These are phyloP conservation scores for Drosophila cognata DNA, from an alignment of 2,888 invertebrate genomes.

Conservation along the genomic window DNA sequence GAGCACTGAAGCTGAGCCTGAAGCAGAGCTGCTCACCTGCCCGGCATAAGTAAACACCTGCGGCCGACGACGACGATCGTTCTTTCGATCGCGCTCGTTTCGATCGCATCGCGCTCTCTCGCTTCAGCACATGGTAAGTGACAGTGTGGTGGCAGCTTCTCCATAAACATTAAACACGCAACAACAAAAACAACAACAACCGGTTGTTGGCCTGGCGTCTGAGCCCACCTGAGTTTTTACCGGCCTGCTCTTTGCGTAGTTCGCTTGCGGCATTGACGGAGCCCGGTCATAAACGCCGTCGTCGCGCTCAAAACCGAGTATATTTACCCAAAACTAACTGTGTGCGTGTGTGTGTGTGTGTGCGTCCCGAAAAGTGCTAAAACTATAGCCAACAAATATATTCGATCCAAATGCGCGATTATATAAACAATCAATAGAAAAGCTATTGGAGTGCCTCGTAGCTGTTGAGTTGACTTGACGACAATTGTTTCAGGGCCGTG, in stretches of 20 bases:
- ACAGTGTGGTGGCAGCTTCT: conserved; percentile 8
- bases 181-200: conserved; percentile 43
- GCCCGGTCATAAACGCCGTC: conserved; percentile 74
- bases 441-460: not conserved
- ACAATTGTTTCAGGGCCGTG: conserved; percentile 23
- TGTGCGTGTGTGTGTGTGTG: conserved; percentile 19
- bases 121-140: conserved; percentile 27
- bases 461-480: conserved; percentile 14
- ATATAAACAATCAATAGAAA: not conserved
- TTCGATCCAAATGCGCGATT: conserved; percentile 10
- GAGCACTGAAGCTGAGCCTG: conserved; percentile 40
- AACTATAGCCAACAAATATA: conserved; percentile 28
- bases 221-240: conserved; percentile 71
- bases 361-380: conserved; percentile 26
- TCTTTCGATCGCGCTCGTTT: conserved; percentile 49
- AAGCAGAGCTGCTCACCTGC: conserved; percentile 56
- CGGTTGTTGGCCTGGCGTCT: conserved; percentile 56
- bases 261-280: conserved; percentile 76
- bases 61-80: conserved; percentile 34
- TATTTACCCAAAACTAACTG: not conserved
- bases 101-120: conserved; percentile 61
- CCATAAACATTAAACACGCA: conserved; percentile 5
- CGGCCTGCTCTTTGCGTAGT: conserved; percentile 71
- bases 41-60: conserved; percentile 57
- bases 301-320: conserved; percentile 54